Evolutionary conservation across 2,888 invertebrate genomes (phyloP).

Genomic region (Eustalomyia histrio): DNA sequence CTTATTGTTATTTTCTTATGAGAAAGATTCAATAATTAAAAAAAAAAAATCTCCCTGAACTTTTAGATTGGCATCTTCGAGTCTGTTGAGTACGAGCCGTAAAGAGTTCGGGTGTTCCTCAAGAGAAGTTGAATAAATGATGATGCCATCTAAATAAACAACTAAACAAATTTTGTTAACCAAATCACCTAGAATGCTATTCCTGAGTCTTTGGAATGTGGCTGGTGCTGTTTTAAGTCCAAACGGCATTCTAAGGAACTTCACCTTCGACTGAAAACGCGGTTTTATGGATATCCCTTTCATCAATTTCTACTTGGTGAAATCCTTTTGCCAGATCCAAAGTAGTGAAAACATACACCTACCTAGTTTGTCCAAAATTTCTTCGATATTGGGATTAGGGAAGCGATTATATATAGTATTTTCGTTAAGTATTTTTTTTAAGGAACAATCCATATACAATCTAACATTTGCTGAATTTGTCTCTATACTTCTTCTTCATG

Average conservation of each 20-base stretch:
- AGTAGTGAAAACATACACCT: conserved; percentile 2
- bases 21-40: too few relatives aligned
- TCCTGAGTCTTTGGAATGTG: conserved; percentile 21
- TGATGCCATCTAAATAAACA: conserved; percentile 24
- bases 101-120: background rate
- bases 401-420: background rate
- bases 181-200: conserved; percentile 11
- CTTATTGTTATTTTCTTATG: too few relatives aligned
- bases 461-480: conserved; percentile 32
- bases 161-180: conserved; percentile 12
- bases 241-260: too few relatives aligned
- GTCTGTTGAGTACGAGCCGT: conserved; percentile 42
- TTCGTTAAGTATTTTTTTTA: background rate
- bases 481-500: conserved; percentile 22
- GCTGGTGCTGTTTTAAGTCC: conserved; percentile 23
- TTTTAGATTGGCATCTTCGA: conserved; percentile 11
- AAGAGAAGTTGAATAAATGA: conserved; percentile 18
- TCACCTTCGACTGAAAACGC: conserved; percentile 23
- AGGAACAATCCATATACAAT: background rate
- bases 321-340: too few relatives aligned
- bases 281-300: conserved; percentile 28
- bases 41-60: too few relatives aligned
- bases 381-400: background rate
- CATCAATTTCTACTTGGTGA: too few relatives aligned
- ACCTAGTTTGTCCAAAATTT: background rate